Conservation (phyloP, 2,113 vertebrate genomes). For the Sinocyclocheilus grahami region DNA sequence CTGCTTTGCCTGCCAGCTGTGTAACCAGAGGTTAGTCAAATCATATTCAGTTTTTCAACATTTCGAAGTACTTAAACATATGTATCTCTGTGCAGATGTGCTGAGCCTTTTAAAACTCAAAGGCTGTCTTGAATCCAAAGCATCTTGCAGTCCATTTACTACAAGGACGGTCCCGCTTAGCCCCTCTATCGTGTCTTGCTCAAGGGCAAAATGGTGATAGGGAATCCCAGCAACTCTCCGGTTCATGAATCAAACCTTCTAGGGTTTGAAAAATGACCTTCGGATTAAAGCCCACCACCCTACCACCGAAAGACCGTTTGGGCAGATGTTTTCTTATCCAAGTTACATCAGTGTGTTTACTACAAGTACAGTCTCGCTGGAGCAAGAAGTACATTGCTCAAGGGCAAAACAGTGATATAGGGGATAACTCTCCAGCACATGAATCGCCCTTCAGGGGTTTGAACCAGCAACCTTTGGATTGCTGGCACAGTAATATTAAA, state of each 20-base stretch:
- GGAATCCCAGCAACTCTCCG: conserved; percentile 9
- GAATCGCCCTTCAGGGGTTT: neutral
- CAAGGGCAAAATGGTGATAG: conserved; percentile 16
- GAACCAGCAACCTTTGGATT: conserved; percentile 13
- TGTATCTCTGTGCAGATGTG: neutral
- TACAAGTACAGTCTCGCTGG: conserved; percentile 16
- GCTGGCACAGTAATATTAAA: neutral
- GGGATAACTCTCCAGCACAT: conserved; percentile 8
- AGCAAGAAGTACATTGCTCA: conserved; percentile 44
- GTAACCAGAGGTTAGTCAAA: conserved; percentile 92
- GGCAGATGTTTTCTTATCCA: conserved; percentile 32
- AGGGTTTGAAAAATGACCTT: conserved; percentile 36
- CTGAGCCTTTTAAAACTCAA: neutral
- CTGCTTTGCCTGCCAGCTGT: conserved; percentile 98
- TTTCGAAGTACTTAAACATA: neutral
- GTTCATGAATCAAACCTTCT: conserved; percentile 7
- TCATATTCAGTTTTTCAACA: neutral
- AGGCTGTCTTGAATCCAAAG: conserved; percentile 5
- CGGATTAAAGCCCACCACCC: neutral
- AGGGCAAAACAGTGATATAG: conserved; percentile 28
- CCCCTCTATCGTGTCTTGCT: neutral
- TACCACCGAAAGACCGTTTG: conserved; percentile 12
- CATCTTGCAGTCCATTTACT: conserved; percentile 9
- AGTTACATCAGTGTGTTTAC: conserved; percentile 34
- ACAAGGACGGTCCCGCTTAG: neutral